These are phyloP conservation scores for Campopleginae sp. DNA, from an alignment of 2,888 invertebrate species.

Conservation along the genomic window DNA sequence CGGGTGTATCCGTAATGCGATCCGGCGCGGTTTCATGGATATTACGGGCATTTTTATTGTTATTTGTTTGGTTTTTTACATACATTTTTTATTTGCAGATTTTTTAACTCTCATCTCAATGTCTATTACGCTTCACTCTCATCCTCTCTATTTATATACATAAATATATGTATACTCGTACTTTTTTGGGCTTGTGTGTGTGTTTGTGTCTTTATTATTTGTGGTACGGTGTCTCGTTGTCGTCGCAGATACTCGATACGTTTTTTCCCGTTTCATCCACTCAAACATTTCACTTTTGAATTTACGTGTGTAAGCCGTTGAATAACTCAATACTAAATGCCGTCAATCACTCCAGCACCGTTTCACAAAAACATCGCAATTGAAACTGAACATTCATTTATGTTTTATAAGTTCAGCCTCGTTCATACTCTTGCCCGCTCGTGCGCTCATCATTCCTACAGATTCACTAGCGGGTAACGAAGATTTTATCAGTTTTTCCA, in stretches of 20 bases:
- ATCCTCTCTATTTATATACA: constrained; percentile 24
- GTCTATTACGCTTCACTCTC: constrained; percentile 42
- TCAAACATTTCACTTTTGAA: constrained; percentile 38
- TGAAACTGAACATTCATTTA: constrained; percentile 23
- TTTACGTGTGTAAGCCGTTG: constrained; percentile 47
- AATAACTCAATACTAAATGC: constrained; percentile 60
- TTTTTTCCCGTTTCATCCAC: constrained; percentile 28
- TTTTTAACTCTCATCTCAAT: constrained; percentile 39
- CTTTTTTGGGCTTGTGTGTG: constrained; percentile 12
- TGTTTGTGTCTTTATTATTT: constrained; percentile 16
- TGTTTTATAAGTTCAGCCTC: constrained; percentile 40
- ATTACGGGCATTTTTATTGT: constrained; percentile 36
- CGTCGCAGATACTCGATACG: constrained; percentile 46
- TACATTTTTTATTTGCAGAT: constrained; percentile 31
- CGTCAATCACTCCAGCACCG: constrained; percentile 61
- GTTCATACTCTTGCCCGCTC: constrained; percentile 73
- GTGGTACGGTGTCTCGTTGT: constrained; percentile 58
- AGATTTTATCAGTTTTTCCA: neutral
- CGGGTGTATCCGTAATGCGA: constrained; percentile 64
- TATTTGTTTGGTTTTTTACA: constrained; percentile 1
- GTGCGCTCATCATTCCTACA: constrained; percentile 79
- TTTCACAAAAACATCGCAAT: constrained; percentile 57
- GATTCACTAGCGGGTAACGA: constrained; percentile 78
- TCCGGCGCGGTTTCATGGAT: constrained; percentile 67
- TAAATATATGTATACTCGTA: constrained; percentile 23